Percentiles rank a stretch among this genome's conserved stretches.
Evolutionary conservation across 2,797 vertebrate genomes (phyloP).

Genomic region (Schizopygopsis pylzovi): DNA sequence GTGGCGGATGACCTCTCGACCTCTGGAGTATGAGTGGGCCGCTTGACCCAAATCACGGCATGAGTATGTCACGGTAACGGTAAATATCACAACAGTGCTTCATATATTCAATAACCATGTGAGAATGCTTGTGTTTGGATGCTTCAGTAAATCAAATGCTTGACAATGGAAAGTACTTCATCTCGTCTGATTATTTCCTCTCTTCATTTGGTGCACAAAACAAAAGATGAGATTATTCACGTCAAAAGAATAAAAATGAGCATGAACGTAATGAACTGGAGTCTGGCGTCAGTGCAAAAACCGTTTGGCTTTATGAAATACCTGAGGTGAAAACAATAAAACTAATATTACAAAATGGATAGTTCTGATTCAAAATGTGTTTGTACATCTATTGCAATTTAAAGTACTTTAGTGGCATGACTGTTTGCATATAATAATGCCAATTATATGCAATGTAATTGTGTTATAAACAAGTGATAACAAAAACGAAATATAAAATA

Average conservation of each 20-base stretch:
- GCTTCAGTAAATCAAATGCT: neutral
- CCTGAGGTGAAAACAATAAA: neutral
- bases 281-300: constrained; percentile 6
- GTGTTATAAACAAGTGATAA: too few species aligned
- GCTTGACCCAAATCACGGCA: neutral
- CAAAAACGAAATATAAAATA: neutral
- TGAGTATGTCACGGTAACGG: neutral
- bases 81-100: neutral
- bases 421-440: neutral
- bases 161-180: neutral
- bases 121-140: neutral
- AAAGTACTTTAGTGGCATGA: neutral
- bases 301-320: neutral
- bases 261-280: neutral
- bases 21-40: constrained; percentile 21
- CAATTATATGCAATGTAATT: neutral
- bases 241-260: constrained; percentile 1
- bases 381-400: neutral
- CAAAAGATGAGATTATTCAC: constrained; percentile 11
- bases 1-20: constrained; percentile 60
- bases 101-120: neutral
- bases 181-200: constrained; percentile 17
- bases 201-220: neutral
- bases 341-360: neutral
- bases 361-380: neutral